A percentile compares a stretch with the other conserved stretches of the same genome.
These are phyloP conservation scores for Automeris io DNA, from an alignment of 2,888 invertebrate species.

Conservation along the genomic window DNA sequence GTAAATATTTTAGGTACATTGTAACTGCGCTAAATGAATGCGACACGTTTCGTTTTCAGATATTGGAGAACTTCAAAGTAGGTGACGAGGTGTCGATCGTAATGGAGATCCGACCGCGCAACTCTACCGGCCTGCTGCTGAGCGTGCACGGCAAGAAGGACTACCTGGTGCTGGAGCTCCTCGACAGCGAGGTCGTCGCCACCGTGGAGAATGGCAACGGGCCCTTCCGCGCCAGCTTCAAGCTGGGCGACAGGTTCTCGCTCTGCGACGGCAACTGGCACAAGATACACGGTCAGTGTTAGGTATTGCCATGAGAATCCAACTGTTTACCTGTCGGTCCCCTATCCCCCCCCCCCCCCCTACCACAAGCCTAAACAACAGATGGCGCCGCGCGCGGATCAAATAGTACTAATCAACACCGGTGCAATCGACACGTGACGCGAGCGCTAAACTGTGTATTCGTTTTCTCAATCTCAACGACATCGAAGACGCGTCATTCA, in stretches of 20 bases:
- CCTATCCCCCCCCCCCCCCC: too few species aligned
- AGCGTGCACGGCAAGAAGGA: slow-evolving; percentile 90
- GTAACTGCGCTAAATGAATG: too few species aligned
- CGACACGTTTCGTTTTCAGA: slow-evolving; percentile 29
- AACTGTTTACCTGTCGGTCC: too few species aligned
- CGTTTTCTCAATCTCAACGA: too few species aligned
- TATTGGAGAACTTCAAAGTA: slow-evolving; percentile 85
- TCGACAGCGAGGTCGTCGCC: slow-evolving; percentile 89
- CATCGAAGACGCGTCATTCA: too few species aligned
- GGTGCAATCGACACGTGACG: too few species aligned
- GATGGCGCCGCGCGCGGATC: too few species aligned
- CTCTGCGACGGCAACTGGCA: slow-evolving; percentile 99
- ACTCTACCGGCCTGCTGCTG: slow-evolving; percentile 88
- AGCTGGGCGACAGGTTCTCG: slow-evolving; percentile 79
- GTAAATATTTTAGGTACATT: too few species aligned
- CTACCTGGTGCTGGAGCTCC: slow-evolving; percentile 90
- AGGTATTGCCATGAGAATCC: too few species aligned
- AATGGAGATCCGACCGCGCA: slow-evolving; percentile 92
- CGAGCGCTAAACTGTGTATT: too few species aligned
- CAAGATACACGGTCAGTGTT: slow-evolving; percentile 81
- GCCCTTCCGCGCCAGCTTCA: slow-evolving; percentile 84
- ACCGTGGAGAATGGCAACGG: slow-evolving; percentile 91
- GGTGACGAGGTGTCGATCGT: slow-evolving; percentile 86
- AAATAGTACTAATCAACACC: too few species aligned
- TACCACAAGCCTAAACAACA: too few species aligned